Evolutionary conservation across 2,113 vertebrate species (phyloP).

Genomic region (Platichthys flesus): DNA sequence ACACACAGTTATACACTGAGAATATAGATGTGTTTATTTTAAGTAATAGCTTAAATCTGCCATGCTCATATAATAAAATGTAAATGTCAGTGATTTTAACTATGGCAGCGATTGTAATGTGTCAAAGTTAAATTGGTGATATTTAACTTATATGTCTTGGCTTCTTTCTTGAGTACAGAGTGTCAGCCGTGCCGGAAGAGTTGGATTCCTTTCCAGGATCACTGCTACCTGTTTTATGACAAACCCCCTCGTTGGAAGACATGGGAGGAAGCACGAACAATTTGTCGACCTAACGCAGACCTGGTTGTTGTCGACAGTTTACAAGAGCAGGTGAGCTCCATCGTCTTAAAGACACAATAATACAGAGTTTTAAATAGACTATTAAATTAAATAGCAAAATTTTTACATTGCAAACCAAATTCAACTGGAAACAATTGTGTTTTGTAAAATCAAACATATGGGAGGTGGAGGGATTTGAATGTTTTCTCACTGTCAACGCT

Average conservation of each 20-base stretch:
- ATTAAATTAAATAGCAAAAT: not conserved
- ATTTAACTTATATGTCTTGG: not conserved
- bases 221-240: slow-evolving; percentile 53
- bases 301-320: slow-evolving; percentile 45
- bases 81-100: too few relatives aligned
- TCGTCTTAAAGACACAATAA: too few relatives aligned
- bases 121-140: too few relatives aligned
- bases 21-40: not conserved
- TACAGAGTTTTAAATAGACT: not conserved
- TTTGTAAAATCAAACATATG: too few relatives aligned
- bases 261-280: fast-evolving
- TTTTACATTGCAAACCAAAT: not conserved
- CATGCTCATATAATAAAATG: too few relatives aligned
- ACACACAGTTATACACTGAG: not conserved
- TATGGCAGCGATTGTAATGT: too few relatives aligned
- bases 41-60: too few relatives aligned
- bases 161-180: slow-evolving; percentile 7
- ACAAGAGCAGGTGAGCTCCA: slow-evolving; percentile 43
- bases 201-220: slow-evolving; percentile 46
- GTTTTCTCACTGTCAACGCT: not conserved
- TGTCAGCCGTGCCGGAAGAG: slow-evolving; percentile 20
- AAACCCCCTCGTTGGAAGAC: fast-evolving
- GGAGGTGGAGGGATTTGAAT: too few relatives aligned
- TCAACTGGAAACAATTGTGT: too few relatives aligned
- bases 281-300: not conserved